Evolutionary conservation across 2,797 vertebrate species (phyloP).

Genomic region (Setipinna tenuifilis): DNA sequence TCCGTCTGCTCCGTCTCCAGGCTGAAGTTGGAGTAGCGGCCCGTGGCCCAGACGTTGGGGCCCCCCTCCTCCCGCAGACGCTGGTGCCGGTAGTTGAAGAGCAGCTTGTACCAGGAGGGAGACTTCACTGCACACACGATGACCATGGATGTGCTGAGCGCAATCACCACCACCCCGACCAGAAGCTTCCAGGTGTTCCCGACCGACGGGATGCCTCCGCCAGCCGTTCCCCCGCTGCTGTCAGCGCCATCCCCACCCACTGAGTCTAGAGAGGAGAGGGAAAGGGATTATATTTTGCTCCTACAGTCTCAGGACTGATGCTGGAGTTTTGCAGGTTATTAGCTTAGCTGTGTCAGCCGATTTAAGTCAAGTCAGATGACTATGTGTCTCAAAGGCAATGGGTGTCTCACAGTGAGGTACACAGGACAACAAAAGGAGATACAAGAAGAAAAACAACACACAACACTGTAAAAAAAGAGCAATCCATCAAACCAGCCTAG

Average conservation of each 20-base stretch:
- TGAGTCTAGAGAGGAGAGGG: slow-evolving; percentile 23
- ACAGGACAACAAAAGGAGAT: no score
- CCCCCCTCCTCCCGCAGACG: slow-evolving; percentile 72
- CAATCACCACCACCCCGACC: slow-evolving; percentile 73
- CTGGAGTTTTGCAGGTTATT: not conserved
- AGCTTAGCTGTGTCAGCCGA: not conserved
- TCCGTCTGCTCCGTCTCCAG: slow-evolving; percentile 60
- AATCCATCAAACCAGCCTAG: no score
- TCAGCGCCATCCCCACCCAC: not conserved
- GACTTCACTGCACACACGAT: slow-evolving; percentile 84
- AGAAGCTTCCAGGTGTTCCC: slow-evolving; percentile 89
- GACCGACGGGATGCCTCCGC: slow-evolving; percentile 45
- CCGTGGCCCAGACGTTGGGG: slow-evolving; percentile 63
- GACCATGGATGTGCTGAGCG: slow-evolving; percentile 73
- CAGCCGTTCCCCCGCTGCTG: not conserved
- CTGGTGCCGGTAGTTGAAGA: slow-evolving; percentile 85
- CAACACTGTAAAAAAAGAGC: no score
- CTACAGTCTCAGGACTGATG: not conserved
- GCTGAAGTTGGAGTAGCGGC: slow-evolving; percentile 53
- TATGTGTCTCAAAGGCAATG: no score
- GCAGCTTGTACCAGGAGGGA: slow-evolving; percentile 81
- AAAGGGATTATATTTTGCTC: not conserved
- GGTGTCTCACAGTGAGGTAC: no score
- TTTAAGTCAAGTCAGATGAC: not conserved
- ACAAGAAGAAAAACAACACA: no score